These are phyloP conservation scores for Propithecus perrieri DNA, from an alignment of 2,797 vertebrate genomes.

Conservation along the genomic window DNA sequence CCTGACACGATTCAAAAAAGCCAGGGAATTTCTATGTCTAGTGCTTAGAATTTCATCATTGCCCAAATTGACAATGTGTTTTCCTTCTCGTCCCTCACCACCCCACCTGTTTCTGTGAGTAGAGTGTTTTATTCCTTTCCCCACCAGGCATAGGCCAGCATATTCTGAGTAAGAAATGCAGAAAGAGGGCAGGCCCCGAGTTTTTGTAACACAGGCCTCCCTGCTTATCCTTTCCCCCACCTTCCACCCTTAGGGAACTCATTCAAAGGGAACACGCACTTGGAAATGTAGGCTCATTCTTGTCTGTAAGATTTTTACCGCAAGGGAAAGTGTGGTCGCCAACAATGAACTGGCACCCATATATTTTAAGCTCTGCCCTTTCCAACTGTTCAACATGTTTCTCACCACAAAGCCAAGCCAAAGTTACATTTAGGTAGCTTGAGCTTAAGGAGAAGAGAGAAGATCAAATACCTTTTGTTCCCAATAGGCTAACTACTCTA, in stretches of 20 bases:
- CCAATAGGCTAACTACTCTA: conserved; percentile 43
- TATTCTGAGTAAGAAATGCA: not conserved
- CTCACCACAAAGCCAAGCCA: conserved; percentile 66
- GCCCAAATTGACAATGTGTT: not conserved
- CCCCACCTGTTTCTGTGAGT: not conserved
- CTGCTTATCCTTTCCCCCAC: not conserved
- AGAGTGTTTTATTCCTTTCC: not conserved
- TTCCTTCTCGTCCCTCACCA: not conserved
- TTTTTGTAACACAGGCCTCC: not conserved
- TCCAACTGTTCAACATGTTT: conserved; percentile 59
- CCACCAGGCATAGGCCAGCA: not conserved
- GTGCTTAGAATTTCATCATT: conserved; percentile 23
- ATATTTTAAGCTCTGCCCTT: conserved; percentile 29
- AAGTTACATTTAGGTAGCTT: conserved; percentile 64
- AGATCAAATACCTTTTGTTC: conserved; percentile 76
- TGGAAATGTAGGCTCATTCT: conserved; percentile 35
- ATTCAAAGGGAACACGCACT: conserved; percentile 41
- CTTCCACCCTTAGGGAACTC: conserved; percentile 14
- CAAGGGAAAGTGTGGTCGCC: conserved; percentile 31
- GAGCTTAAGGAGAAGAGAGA: conserved; percentile 70
- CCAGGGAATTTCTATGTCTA: not conserved
- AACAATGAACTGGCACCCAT: conserved; percentile 51
- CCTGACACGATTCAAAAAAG: not conserved
- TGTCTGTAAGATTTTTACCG: conserved; percentile 40
- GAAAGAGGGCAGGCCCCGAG: not conserved